Evolutionary conservation across 2,888 invertebrate species (phyloP), one percentile per base, ranked within the genome.

Genomic region (Sceliomorpha sp.): DNA sequence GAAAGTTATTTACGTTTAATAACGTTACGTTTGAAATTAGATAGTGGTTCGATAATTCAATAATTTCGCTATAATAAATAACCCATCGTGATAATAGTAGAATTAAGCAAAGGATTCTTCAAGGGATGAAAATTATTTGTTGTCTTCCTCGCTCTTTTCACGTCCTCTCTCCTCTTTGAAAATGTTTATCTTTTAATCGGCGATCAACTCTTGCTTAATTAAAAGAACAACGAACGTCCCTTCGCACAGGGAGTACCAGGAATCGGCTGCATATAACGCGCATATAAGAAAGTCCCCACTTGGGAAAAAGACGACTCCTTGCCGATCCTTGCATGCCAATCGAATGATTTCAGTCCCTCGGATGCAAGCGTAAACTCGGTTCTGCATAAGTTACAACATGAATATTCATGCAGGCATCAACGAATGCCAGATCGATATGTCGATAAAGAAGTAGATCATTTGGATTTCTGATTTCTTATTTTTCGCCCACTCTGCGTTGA

Each of bases 151-250:
- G n/a, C n/a, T n/a, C n/a, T 10, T 31, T 15, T n/a, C 29, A 29
- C 37, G 12, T 36, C 13, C 1, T 17, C 55, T 62, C 64, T 73
- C 70, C 78, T 74, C 77, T 70, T 59, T 67, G 72, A 76, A 75
- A 78, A 78, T 73, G 75, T 73, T 68, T 51, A 74, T 70, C 72
- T 47, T 69, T 69, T 56, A 39, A 59, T 74, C 77, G 76, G 77
- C 80, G 82, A 83, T 83, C 81, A 79, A 83, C 82, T 83, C 77
- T 74, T 77, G 63, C 79, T 83, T 84, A 85, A 85, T 85, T 84
- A 83, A 81, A 82, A 79, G 70, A 72, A 72, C 59, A 71, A 75
- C 71, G 72, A 68, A 60, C 74, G 73, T 64, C 51, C 59, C 55
- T 31, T 51, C 51, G 36, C 53, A 12, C 13, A 44, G 40, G 12